A percentile compares a stretch with the other conserved stretches of the same genome.
phyloP scores from a whole-genome alignment of 2,888 invertebrate genomes.

The Tetheella fluctuosa region DNA sequence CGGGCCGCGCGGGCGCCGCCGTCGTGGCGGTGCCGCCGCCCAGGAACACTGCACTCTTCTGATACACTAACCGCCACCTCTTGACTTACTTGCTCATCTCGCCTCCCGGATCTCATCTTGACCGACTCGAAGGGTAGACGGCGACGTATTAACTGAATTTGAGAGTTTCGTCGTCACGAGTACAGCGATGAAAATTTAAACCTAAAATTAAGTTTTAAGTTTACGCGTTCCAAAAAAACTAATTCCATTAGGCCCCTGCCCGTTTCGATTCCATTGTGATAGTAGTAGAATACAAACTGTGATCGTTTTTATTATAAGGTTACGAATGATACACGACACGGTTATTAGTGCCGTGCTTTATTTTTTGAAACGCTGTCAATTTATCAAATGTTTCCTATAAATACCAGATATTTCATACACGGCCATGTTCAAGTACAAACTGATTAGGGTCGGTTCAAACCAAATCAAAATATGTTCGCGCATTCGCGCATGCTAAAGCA shows the following conservation, averaged over 20 bases:
- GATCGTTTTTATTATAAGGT: neutral
- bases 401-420: neutral
- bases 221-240: neutral
- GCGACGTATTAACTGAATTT: too few relatives aligned
- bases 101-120: neutral
- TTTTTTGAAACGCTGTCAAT: neutral
- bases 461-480: too few relatives aligned
- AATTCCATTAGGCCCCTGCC: neutral
- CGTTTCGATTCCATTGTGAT: neutral
- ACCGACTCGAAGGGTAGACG: neutral
- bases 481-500: too few relatives aligned
- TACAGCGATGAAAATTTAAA: neutral
- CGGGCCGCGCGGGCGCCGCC: constrained; percentile 95
- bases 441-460: too few relatives aligned
- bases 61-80: constrained; percentile 50
- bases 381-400: neutral
- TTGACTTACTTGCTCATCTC: constrained; percentile 36
- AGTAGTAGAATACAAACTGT: neutral
- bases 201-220: neutral
- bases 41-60: constrained; percentile 62
- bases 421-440: too few relatives aligned
- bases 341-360: neutral
- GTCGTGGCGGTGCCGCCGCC: constrained; percentile 87
- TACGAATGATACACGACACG: neutral
- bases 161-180: too few relatives aligned